Evolutionary conservation across 2,113 vertebrate genomes (phyloP), one percentile per base, ranked within the genome.

Genomic region (Engystomops pustulosus): DNA sequence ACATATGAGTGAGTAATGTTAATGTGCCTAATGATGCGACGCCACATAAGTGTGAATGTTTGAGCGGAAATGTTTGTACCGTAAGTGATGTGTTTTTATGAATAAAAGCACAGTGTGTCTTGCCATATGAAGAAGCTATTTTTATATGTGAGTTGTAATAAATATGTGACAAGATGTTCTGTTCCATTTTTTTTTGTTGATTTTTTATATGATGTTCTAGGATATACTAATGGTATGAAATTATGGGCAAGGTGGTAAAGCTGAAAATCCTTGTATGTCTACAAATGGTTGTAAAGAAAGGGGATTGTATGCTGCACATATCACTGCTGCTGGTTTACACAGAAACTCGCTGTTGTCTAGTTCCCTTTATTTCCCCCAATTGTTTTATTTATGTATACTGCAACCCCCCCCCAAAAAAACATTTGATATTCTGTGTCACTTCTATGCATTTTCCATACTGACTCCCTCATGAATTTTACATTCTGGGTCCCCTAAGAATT

Each of bases 11-110:
- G 51, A 58, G 8, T 58, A 38, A 30, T 55, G 30, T 20, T 77
- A 58, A 38, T 38, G 30, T 55, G 49, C 32, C 20, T 76, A 76
- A 76, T 76, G 47, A 76, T 51, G 14, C 25, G 20, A 32, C 11
- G 72, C 25, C n/a, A 23, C 25, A 20, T 6, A 27, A 10, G 25
- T 30, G 12, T 75, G 72, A 75, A 75, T 18, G 38, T 14, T 25
- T 27, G 3, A 30, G 44, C 4, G 20, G 23, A 51, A 30, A 51
- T 75, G 45, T 49, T 49, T 51, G 27, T 51, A 51, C 23, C 10
- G 30, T 20, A 75, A 51, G 5, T 20, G 27, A 75, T 75, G 17
- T 32, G 32, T 51, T 76, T 76, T 76, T 53, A 76, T 76, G 25
- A 49, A 36, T n/a, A 69, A 20, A 69, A 70, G 68, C 20, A 14